Evolutionary conservation across 2,113 vertebrate genomes (phyloP), one percentile per base, ranked within the genome.

Genomic region (Argyrosomus japonicus): DNA sequence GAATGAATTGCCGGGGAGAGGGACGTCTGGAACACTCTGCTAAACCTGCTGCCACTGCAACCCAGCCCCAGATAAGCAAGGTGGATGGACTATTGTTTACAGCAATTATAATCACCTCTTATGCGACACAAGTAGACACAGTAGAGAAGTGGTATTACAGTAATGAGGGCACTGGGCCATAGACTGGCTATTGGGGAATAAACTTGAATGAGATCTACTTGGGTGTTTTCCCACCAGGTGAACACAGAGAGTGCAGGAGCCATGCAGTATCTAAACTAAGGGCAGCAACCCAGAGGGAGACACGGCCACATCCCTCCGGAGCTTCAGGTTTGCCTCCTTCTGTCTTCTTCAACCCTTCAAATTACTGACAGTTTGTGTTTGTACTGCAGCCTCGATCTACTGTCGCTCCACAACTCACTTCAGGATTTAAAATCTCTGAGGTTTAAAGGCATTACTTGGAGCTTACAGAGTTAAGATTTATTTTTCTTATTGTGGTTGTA

Each of bases 291-390:
- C 13, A 21, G 27, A 73, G 56, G 21, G 9, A 57, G 17, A 40
- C 12, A 5, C 6, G 32, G 9, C 23, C 72, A 12, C 40, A n/a
- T 58, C 43, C 67, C 73, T 76, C 45, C 47, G 25, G 53, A 50
- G 14, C 56, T 65, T 15, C 10, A 54, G 36, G 14, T 56, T 32
- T 18, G 8, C 48, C 68, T 62, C 43, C n/a, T 18, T 7, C 51
- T 67, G 60, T 45, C 45, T 51, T 12, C 29, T 61, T 40, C 23
- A 32, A 58, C 65, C 60, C 36, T 64, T 45, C 1, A 45, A 45
- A 58, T 68, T 21, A 21, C 25, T 58, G 32, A 12, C 15, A 56
- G 58, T 63, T 62, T 77, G 61, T 73, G 47, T 77, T 73, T 62
- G 67, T 71, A 13, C 10, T 47, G 53, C 25, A 32, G 32, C 43